Base-by-base conservation (phyloP, 2,113 vertebrate species). In the Hystrix cristata region DNA sequence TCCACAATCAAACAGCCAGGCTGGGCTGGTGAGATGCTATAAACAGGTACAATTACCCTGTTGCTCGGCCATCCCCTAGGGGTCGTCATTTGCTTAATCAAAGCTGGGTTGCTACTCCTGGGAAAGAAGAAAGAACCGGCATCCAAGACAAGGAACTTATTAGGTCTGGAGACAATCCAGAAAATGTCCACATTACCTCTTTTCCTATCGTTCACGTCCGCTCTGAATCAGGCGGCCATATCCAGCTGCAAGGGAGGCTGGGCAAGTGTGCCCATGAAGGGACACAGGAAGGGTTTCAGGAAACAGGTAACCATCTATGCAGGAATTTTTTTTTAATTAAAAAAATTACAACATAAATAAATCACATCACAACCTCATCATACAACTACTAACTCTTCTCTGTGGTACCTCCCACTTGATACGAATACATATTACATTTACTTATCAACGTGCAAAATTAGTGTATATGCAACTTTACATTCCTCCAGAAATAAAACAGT, bases 371-470 rank as follows among this genome's bases (percentile, higher is more conserved):
- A 79, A 43, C n/a, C 38, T 43, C 48, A 74, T 90, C 78, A 94
- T 10, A 60, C 27, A 74, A 55, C 43, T 48, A 71, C 72, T 84
- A 46, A 60, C 64, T 64, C 74, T 87, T 95, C 64, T 93, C 55
- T 80, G 21, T 43, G 34, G 38, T 59, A 31, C 31, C n/a, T 94
- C 53, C 57, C 71, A 38, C 29, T 71, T 34, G 51, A 67, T 31
- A 91, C 21, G 27, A n/a, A 71, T 14, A 46, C 57, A 25, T 43
- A 72, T 31, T 81, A 29, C 51, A 85, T 74, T 90, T 51, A 65
- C 71, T 90, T 57, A 46, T 27, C n/a, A 90, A 94, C 84, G 55
- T 78, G 46, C 78, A 69, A 87, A 96, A 95, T 51, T 31, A 86
- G 1, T 89, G 9, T 59, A 55, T n/a, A n/a, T 82, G 55, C 59